Conservation (phyloP, 2,797 vertebrate genomes). For the Lepidocolaptes lacrymiger region DNA sequence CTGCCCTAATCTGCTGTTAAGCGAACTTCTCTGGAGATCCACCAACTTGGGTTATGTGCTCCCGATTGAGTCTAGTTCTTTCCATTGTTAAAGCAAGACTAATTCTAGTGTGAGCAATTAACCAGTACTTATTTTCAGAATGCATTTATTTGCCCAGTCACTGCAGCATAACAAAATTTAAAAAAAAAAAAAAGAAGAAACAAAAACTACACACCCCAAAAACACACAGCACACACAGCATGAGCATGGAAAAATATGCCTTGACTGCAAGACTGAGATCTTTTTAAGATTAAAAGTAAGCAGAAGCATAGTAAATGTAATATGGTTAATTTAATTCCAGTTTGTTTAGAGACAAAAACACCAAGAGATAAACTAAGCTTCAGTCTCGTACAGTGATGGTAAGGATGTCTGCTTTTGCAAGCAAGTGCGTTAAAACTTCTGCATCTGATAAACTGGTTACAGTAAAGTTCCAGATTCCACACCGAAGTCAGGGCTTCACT, state of each 20-base stretch:
- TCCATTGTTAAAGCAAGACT: background rate
- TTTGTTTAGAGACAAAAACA: background rate
- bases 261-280: background rate
- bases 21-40: background rate
- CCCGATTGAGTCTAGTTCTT: background rate
- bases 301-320: background rate
- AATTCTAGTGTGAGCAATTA: background rate
- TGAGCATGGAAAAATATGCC: background rate
- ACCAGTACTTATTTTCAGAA: background rate
- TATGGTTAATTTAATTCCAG: background rate
- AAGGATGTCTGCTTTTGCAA: background rate
- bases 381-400: background rate
- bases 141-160: background rate
- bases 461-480: background rate
- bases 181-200: background rate
- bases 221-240: background rate
- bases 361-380: background rate
- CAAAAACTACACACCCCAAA: background rate
- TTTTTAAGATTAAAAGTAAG: background rate
- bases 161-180: background rate
- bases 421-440: background rate
- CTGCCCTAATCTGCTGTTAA: background rate
- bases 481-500: background rate
- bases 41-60: background rate
- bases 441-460: background rate